These are phyloP conservation scores for Alauda arvensis DNA, from an alignment of 2,797 vertebrate genomes.

Conservation along the genomic window DNA sequence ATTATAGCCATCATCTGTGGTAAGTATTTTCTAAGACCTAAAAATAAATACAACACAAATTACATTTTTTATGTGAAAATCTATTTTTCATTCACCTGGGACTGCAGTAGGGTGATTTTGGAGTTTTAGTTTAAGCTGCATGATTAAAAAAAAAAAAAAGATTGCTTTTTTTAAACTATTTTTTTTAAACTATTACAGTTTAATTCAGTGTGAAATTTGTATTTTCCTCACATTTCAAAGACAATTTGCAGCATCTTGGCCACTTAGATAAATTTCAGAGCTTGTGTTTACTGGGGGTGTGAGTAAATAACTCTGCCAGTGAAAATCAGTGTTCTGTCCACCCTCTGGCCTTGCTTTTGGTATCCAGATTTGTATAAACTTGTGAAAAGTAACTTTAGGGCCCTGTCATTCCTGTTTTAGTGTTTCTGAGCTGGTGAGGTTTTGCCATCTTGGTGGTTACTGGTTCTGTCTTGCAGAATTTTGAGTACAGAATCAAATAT, in stretches of 20 bases:
- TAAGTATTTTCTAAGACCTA: slow-evolving; percentile 7
- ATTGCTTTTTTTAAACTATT: too few species aligned
- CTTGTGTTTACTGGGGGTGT: not conserved
- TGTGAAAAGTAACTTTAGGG: fast-evolving
- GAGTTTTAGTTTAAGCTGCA: not conserved
- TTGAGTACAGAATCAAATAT: not conserved
- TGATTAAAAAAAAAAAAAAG: not conserved
- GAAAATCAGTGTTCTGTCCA: not conserved
- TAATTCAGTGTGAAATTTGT: not conserved
- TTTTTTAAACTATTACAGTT: too few species aligned
- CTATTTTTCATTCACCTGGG: not conserved
- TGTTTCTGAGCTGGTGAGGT: not conserved
- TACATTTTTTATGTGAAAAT: not conserved
- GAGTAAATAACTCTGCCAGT: not conserved
- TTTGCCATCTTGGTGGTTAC: not conserved
- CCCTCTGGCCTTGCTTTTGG: not conserved
- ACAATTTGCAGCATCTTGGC: not conserved
- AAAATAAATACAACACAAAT: fast-evolving
- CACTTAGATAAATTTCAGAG: not conserved
- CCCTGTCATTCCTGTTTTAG: fast-evolving
- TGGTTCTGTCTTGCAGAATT: not conserved
- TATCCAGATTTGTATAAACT: not conserved
- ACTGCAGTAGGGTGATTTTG: not conserved
- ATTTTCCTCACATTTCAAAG: not conserved
- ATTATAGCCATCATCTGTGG: slow-evolving; percentile 14